Conservation (phyloP, 2,797 vertebrate species). For the Schizopygopsis malacanthus region DNA sequence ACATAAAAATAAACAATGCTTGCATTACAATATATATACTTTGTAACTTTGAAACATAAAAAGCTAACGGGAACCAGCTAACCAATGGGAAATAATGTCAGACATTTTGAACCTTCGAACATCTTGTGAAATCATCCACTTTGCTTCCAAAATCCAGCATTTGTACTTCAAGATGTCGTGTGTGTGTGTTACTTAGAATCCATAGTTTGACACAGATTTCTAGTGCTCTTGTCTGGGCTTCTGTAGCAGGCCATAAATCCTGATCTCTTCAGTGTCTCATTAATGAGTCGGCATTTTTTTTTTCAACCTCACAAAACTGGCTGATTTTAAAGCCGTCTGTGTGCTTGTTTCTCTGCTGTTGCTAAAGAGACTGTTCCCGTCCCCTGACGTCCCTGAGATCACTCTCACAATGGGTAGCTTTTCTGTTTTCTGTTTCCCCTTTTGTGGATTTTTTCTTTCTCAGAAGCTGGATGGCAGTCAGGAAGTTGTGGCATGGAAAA, state of each 20-base stretch:
- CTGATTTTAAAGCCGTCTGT: slow-evolving; percentile 49
- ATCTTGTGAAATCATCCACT: not conserved
- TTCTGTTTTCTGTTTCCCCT: slow-evolving; percentile 50
- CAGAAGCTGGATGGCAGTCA: slow-evolving; percentile 61
- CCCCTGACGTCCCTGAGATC: slow-evolving; percentile 10
- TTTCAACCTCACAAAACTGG: slow-evolving; percentile 19
- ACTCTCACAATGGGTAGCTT: slow-evolving; percentile 41
- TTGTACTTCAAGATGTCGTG: not conserved
- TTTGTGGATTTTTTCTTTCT: slow-evolving; percentile 55
- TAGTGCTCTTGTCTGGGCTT: slow-evolving; percentile 43
- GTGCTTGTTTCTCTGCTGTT: slow-evolving; percentile 32
- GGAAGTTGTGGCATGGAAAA: slow-evolving; percentile 75
- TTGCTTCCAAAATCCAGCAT: not conserved
- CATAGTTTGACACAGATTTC: slow-evolving; percentile 29
- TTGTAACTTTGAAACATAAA: too few species aligned
- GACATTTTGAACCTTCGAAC: not conserved
- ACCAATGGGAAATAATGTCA: not conserved
- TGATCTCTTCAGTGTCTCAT: slow-evolving; percentile 25
- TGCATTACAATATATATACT: not conserved
- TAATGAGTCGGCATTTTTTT: slow-evolving; percentile 49
- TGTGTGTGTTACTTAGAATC: slow-evolving; percentile 9
- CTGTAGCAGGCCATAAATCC: slow-evolving; percentile 48
- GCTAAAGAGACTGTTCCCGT: slow-evolving; percentile 40
- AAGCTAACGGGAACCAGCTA: too few species aligned
- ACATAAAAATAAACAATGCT: not conserved